phyloP scores from a whole-genome alignment of 2,797 vertebrate species.

The Hephaestus fuliginosus region DNA sequence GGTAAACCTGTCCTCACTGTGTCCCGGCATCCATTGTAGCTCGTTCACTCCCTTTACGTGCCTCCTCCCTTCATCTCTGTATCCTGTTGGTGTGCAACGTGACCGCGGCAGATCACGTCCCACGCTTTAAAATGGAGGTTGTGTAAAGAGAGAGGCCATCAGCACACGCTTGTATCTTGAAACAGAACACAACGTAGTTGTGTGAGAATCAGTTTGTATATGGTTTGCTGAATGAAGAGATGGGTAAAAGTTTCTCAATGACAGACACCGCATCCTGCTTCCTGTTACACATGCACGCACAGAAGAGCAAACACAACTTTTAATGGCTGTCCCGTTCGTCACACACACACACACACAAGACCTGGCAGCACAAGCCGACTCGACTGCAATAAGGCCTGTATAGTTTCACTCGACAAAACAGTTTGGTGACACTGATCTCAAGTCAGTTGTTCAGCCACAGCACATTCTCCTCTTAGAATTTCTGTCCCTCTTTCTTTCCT shows the following conservation, averaged over 20 bases:
- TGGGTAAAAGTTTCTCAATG: constrained; percentile 11
- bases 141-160: neutral
- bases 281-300: constrained; percentile 15
- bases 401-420: constrained; percentile 49
- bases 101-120: constrained; percentile 62
- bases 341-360: constrained; percentile 43
- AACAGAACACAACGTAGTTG: neutral
- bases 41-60: neutral
- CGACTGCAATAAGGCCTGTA: constrained; percentile 50
- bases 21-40: neutral
- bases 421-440: constrained; percentile 34
- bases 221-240: neutral
- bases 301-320: constrained; percentile 38
- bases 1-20: constrained; percentile 36
- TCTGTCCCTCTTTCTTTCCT: neutral
- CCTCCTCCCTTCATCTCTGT: constrained; percentile 6
- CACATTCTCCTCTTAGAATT: constrained; percentile 22
- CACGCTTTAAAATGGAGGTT: neutral
- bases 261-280: constrained; percentile 29
- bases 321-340: constrained; percentile 27
- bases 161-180: neutral
- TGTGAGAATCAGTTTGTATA: neutral
- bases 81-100: constrained; percentile 35
- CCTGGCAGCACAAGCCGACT: constrained; percentile 36
- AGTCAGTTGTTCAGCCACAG: constrained; percentile 25